phyloP scores from a whole-genome alignment of 2,888 invertebrate species.

The Argynnis bischoffii region DNA sequence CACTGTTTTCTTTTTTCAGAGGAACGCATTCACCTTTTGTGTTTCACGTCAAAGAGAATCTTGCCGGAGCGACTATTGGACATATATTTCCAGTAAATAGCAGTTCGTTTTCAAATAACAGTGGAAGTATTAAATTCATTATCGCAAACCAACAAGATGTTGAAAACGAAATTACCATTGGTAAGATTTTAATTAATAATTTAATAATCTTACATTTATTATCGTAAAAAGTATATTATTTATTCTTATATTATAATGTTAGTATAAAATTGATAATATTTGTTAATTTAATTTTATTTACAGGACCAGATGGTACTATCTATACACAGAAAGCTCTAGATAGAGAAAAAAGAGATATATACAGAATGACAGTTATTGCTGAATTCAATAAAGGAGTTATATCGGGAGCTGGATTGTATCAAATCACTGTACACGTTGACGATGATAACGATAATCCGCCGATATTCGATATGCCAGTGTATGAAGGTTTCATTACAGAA shows the following conservation, averaged over 20 bases:
- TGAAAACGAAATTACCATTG: conserved; percentile 89
- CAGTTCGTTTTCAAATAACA: conserved; percentile 59
- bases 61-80: conserved; percentile 88
- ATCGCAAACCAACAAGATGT: conserved; percentile 93
- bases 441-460: conserved; percentile 95
- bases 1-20: conserved; percentile 64
- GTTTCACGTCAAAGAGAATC: conserved; percentile 90
- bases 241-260: not conserved
- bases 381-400: conserved; percentile 88
- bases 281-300: conserved; percentile 36
- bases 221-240: not conserved
- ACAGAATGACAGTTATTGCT: conserved; percentile 90
- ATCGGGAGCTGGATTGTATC: conserved; percentile 89
- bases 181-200: conserved; percentile 53
- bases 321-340: conserved; percentile 89
- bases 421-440: conserved; percentile 90
- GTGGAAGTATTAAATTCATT: conserved; percentile 85
- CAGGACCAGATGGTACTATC: conserved; percentile 88
- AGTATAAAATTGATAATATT: not conserved
- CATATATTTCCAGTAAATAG: conserved; percentile 84
- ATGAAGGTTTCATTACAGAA: conserved; percentile 90
- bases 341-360: conserved; percentile 87
- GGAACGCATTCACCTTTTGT: conserved; percentile 87
- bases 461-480: conserved; percentile 86
- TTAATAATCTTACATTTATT: not conserved